Evolutionary conservation across 1,140 invertebrate species (phyloP).

Genomic region (Lerema accius): DNA sequence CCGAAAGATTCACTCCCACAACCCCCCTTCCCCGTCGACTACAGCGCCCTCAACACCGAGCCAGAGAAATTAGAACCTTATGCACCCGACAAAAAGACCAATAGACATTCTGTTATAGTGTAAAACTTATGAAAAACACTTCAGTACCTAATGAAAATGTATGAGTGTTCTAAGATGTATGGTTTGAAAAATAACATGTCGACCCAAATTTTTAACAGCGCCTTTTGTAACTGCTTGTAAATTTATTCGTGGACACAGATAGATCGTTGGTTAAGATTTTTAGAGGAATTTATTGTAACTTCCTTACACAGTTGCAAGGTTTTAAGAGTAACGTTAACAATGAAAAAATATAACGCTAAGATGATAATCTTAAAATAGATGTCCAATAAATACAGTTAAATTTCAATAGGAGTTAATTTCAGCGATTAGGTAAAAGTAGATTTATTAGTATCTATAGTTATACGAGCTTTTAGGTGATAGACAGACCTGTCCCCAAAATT

Average conservation of each 20-base stretch:
- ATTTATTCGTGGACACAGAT: conserved; percentile 1
- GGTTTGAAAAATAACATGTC: conserved; percentile 12
- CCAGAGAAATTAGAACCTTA: conserved; percentile 87
- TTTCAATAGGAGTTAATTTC: too few relatives aligned
- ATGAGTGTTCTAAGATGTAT: conserved; percentile 19
- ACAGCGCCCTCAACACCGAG: conserved; percentile 88
- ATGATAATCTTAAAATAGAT: background rate
- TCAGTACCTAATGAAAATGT: conserved; percentile 3
- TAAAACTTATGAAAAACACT: conserved; percentile 5
- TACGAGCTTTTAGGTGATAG: background rate
- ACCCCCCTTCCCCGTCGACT: conserved; percentile 88
- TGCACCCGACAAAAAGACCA: conserved; percentile 86
- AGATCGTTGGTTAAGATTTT: background rate
- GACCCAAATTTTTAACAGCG: background rate
- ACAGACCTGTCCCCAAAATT: too few relatives aligned
- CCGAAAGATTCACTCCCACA: conserved; percentile 82
- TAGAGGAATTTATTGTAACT: background rate
- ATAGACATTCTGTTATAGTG: conserved; percentile 86
- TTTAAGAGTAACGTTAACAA: too few relatives aligned
- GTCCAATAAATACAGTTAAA: background rate
- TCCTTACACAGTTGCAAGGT: background rate
- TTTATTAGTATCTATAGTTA: too few relatives aligned
- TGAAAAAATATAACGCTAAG: too few relatives aligned
- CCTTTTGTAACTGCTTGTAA: conserved; percentile 12
- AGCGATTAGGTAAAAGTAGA: background rate